Percentiles rank a stretch among this genome's conserved stretches.
phyloP scores from a whole-genome alignment of 2,113 vertebrate genomes.

The Heterocephalus glaber region DNA sequence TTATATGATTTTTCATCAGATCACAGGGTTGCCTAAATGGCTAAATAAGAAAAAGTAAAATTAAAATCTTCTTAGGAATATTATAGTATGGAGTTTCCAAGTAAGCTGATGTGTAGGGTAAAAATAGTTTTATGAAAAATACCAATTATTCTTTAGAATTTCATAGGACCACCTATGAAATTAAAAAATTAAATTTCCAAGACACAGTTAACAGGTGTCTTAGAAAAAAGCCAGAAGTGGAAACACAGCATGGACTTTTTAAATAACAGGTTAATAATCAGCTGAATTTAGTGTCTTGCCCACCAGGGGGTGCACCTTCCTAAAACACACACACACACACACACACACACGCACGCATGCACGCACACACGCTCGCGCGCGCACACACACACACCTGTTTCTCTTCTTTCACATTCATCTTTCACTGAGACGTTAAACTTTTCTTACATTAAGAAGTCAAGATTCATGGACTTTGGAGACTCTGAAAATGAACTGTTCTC shows the following conservation, averaged over 20 bases:
- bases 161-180: background rate
- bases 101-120: background rate
- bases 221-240: background rate
- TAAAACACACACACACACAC: background rate
- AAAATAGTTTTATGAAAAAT: background rate
- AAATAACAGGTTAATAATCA: background rate
- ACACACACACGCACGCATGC: background rate
- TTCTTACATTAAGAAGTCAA: background rate
- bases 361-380: background rate
- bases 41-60: background rate
- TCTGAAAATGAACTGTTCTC: constrained; percentile 15
- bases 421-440: background rate
- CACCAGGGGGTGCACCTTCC: background rate
- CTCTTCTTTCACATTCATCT: background rate
- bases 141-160: background rate
- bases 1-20: background rate
- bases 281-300: background rate
- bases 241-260: background rate
- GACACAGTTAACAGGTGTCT: background rate
- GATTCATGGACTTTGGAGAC: background rate
- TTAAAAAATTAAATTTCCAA: too few relatives aligned
- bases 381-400: background rate
- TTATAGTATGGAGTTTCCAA: background rate
- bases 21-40: background rate
- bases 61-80: background rate